Evolutionary conservation across 92 coral and sea anemone genomes (phyloP), one percentile per base, ranked within the genome.

Genomic region (Meandrina meandrites): DNA sequence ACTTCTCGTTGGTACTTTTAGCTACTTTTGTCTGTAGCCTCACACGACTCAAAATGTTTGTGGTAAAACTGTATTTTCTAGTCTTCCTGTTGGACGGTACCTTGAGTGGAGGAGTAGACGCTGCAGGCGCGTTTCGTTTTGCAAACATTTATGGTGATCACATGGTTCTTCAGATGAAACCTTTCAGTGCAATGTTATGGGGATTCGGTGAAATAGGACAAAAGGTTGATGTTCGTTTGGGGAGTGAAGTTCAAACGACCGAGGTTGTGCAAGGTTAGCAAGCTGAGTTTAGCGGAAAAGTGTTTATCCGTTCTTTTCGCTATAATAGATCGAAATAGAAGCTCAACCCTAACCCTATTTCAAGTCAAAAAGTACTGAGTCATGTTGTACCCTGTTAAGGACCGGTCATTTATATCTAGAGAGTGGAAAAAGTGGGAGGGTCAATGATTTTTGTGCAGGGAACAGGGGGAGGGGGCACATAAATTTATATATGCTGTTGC

Each of bases 121-220:
- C 79, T 50, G 78, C 53, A 47, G 15, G n/a, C 58, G 74, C 35
- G 22, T 95, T 97, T 83, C 97, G 99, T 57, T 97, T 95, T 81
- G 98, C 99, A 45, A 97, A 95, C 71, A 89, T 90, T 51, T 97
- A 89, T 88, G 98, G 99, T 21, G 92, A 95, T 48, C 98, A 95
- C 86, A 97, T 97, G 99, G 99, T 97, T 75, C 83, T 97, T 62
- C 99, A 97, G 48, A 87, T 88, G 78, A 94, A 95, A 16, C 99
- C 99, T 5, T 86, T 82, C 53, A 94, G 92, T 56, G 92, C 99
- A 8, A 73, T 80, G 21, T 89, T 97, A 15, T 97, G 99, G 99
- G 99, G 99, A 27, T 97, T 88, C 42, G 99, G 99, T 27, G 98
- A 97, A 85, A 83, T 86, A 53, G 98, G 96, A 12, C 94, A 95